These are phyloP conservation scores for Aleiodes leptofemur DNA, from an alignment of 2,888 invertebrate genomes.

Conservation along the genomic window DNA sequence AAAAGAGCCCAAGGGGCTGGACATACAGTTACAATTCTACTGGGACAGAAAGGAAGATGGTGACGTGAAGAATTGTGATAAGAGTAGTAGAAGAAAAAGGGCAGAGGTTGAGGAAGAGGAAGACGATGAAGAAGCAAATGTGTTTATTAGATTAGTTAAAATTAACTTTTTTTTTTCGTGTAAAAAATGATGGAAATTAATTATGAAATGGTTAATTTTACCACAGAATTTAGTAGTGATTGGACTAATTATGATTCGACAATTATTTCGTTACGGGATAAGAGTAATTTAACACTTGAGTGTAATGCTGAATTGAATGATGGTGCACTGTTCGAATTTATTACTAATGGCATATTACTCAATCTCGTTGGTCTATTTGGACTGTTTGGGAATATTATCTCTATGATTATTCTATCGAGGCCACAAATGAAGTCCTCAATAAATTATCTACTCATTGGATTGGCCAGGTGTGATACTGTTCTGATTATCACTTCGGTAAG, in stretches of 20 bases:
- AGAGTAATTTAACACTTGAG: constrained; percentile 52
- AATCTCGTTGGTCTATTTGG: constrained; percentile 89
- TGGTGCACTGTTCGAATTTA: constrained; percentile 84
- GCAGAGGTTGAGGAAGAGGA: constrained; percentile 47
- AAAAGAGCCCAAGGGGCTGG: constrained; percentile 45
- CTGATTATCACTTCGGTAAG: constrained; percentile 87
- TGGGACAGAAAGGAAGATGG: constrained; percentile 51
- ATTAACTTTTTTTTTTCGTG: too few relatives aligned
- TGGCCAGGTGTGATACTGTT: constrained; percentile 95
- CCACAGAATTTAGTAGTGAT: constrained; percentile 23
- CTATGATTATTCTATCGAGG: constrained; percentile 92
- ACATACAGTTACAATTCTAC: constrained; percentile 40
- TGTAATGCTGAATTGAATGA: constrained; percentile 61
- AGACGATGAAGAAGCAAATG: constrained; percentile 42
- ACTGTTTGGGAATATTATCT: constrained; percentile 91
- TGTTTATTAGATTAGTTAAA: not conserved
- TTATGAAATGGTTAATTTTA: constrained; percentile 52
- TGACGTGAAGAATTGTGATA: constrained; percentile 51
- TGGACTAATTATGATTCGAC: constrained; percentile 36
- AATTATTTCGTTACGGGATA: constrained; percentile 30
- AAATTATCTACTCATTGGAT: constrained; percentile 93
- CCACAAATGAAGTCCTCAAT: constrained; percentile 98
- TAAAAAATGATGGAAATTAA: constrained; percentile 54
- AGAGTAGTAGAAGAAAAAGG: constrained; percentile 44
- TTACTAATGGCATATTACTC: constrained; percentile 88